These are phyloP conservation scores for Salticus scenicus DNA, from an alignment of 2,888 invertebrate genomes.

Conservation along the genomic window DNA sequence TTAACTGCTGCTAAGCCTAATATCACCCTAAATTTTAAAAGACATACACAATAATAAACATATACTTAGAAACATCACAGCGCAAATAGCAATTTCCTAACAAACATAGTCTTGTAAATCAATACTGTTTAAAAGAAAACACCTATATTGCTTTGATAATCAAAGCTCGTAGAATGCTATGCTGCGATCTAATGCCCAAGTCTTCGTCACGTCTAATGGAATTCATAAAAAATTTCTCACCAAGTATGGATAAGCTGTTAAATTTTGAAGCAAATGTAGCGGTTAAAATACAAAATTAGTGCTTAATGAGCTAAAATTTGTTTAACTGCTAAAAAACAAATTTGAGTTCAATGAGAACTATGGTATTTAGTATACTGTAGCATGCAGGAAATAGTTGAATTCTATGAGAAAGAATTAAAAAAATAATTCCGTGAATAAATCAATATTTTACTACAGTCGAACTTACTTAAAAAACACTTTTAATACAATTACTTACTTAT, in stretches of 20 bases:
- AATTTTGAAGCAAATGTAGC: not conserved
- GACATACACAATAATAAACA: constrained; percentile 10
- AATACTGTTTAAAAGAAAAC: constrained; percentile 17
- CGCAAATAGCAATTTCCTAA: not conserved
- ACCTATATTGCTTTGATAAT: constrained; percentile 20
- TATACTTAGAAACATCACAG: constrained; percentile 11
- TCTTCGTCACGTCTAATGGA: constrained; percentile 49
- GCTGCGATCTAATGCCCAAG: constrained; percentile 66
- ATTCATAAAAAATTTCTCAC: constrained; percentile 1
- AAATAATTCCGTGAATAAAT: too few relatives aligned
- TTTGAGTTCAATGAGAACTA: too few relatives aligned
- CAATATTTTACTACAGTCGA: too few relatives aligned
- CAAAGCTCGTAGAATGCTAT: constrained; percentile 11
- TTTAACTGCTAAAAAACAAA: too few relatives aligned
- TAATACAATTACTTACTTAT: too few relatives aligned
- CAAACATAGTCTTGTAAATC: not conserved
- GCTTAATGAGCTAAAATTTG: not conserved
- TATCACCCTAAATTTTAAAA: not conserved
- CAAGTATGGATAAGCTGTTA: too few relatives aligned
- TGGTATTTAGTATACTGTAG: too few relatives aligned
- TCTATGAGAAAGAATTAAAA: too few relatives aligned
- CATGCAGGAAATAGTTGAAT: too few relatives aligned
- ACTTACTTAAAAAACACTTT: too few relatives aligned
- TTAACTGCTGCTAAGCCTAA: too few relatives aligned
- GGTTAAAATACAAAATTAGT: not conserved